phyloP scores from a whole-genome alignment of 2,113 vertebrate species.

The Tenrec ecaudatus region DNA sequence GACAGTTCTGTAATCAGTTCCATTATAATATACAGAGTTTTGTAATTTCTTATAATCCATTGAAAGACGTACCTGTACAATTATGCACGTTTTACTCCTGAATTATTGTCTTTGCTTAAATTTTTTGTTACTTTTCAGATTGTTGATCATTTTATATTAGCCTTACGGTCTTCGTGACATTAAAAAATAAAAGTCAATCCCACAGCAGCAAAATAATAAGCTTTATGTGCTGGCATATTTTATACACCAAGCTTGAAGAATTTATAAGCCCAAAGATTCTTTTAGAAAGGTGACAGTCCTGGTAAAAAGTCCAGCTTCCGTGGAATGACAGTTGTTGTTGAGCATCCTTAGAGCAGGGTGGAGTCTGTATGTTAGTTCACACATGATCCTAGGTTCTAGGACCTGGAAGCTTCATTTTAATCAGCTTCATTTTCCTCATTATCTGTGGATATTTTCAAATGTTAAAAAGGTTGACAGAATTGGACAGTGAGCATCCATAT shows the following conservation, averaged over 20 bases:
- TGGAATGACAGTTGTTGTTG: neutral
- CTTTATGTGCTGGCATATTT: neutral
- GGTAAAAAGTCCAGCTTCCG: conserved; percentile 24
- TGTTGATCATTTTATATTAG: conserved; percentile 42
- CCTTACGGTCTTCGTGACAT: conserved; percentile 7
- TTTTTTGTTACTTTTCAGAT: conserved; percentile 28
- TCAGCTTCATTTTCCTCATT: neutral
- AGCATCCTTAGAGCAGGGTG: neutral
- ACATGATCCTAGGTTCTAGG: neutral
- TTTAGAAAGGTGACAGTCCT: conserved; percentile 48
- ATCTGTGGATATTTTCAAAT: conserved; percentile 19
- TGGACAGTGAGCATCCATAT: neutral
- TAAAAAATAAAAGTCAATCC: conserved; percentile 1
- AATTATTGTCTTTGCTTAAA: neutral
- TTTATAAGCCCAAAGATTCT: conserved; percentile 3
- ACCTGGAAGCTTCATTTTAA: conserved; percentile 50
- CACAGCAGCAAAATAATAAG: conserved; percentile 12
- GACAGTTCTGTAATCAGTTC: conserved; percentile 4
- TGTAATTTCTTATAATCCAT: neutral
- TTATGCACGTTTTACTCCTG: neutral
- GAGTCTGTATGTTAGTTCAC: neutral
- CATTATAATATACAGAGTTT: neutral
- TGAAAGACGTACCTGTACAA: neutral
- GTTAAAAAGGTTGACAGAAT: neutral
- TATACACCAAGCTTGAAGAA: conserved; percentile 49